Conservation (phyloP, 1,140 invertebrate genomes). For the Ditylenchus dipsaci region DNA sequence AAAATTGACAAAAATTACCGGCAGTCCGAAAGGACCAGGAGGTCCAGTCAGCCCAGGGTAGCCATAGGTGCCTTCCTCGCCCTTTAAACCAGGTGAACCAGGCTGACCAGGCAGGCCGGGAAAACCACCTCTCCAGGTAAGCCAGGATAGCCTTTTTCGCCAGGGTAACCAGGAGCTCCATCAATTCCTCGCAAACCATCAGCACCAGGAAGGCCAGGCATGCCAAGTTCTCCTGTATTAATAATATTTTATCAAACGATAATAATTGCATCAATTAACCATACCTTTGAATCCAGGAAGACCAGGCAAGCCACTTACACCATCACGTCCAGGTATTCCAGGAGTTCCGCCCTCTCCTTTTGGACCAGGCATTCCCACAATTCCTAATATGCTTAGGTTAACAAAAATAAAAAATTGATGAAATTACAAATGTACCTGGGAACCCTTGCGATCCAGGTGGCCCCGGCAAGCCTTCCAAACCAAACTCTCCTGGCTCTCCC, state of each 20-base stretch:
- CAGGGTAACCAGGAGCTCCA: slow-evolving; percentile 35
- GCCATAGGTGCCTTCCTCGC: slow-evolving; percentile 25
- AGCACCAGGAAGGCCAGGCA: slow-evolving; percentile 35
- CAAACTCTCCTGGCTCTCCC: slow-evolving; percentile 18
- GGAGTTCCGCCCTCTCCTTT: slow-evolving; percentile 35
- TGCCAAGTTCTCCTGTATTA: slow-evolving; percentile 19
- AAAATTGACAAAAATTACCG: slow-evolving; percentile 17
- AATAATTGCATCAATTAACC: slow-evolving; percentile 41
- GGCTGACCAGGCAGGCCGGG: slow-evolving; percentile 25
- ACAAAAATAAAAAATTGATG: background rate
- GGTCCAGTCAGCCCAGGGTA: slow-evolving; percentile 26
- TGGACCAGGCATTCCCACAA: slow-evolving; percentile 33
- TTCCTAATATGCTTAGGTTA: background rate
- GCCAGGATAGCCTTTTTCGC: slow-evolving; percentile 40
- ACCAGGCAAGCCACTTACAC: slow-evolving; percentile 18
- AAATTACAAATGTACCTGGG: background rate
- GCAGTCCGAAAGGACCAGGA: slow-evolving; percentile 31
- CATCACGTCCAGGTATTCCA: slow-evolving; percentile 18
- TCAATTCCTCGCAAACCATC: slow-evolving; percentile 36
- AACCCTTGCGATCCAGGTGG: slow-evolving; percentile 16
- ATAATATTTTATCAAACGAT: background rate
- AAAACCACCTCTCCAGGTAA: slow-evolving; percentile 18
- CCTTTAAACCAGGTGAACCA: slow-evolving; percentile 21
- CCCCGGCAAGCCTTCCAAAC: slow-evolving; percentile 28
- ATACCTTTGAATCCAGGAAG: slow-evolving; percentile 67